A percentile compares a stretch with the other conserved stretches of the same genome.
These are phyloP conservation scores for Yasuhikotakia modesta DNA, from an alignment of 2,797 vertebrate species.

Conservation along the genomic window DNA sequence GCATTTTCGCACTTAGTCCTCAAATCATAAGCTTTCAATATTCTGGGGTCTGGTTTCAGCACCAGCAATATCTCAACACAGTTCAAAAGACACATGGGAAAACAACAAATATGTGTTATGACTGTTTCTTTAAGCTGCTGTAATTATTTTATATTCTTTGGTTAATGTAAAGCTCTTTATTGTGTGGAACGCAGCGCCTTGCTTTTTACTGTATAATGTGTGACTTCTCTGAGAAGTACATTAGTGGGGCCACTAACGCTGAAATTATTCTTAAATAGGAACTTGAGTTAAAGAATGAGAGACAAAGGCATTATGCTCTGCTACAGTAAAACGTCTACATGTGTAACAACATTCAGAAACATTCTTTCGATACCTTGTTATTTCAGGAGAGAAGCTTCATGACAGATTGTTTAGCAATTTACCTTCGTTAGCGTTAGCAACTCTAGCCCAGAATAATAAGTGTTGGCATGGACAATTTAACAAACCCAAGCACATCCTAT, in stretches of 20 bases:
- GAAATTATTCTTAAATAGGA: not conserved
- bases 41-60: not conserved
- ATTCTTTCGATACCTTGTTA: conserved; percentile 1
- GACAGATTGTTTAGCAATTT: conserved; percentile 29
- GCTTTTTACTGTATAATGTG: not conserved
- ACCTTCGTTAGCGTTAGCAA: conserved; percentile 19
- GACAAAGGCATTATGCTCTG: not conserved
- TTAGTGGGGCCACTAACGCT: not conserved
- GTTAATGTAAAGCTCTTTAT: not conserved
- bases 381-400: not conserved
- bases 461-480: conserved; percentile 30
- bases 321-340: not conserved
- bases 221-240: not conserved
- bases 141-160: not conserved
- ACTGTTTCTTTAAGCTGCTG: not conserved
- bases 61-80: not conserved
- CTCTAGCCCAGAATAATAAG: conserved; percentile 29
- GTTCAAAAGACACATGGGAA: not conserved
- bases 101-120: not conserved
- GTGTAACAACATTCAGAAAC: not conserved
- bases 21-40: not conserved
- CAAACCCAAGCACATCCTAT: conserved; percentile 17
- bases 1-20: not conserved
- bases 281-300: not conserved
- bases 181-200: not conserved